These are phyloP conservation scores for Vimba vimba DNA, from an alignment of 2,113 vertebrate species.

Conservation along the genomic window DNA sequence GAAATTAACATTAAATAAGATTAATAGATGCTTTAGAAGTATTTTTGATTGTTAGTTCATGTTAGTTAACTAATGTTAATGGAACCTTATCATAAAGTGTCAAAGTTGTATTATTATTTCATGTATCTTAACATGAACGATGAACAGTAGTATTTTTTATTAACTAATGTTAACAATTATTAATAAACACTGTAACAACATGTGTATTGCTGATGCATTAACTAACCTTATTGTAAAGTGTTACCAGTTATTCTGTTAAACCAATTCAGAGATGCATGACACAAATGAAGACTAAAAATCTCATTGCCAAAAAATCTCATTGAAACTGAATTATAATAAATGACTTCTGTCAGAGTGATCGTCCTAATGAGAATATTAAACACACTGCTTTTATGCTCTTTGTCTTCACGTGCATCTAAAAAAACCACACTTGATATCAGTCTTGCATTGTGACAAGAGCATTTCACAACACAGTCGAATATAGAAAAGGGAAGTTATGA, in stretches of 20 bases:
- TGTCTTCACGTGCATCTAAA: not conserved
- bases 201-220: not conserved
- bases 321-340: not conserved
- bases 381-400: not conserved
- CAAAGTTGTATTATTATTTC: too few species aligned
- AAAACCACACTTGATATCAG: not conserved
- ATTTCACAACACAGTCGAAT: constrained; percentile 61
- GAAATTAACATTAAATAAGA: too few species aligned
- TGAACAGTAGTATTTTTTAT: not conserved
- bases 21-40: too few species aligned
- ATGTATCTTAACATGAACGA: too few species aligned
- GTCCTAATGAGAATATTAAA: not conserved
- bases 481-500: constrained; percentile 38
- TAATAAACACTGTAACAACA: too few species aligned
- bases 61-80: too few species aligned
- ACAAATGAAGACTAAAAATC: not conserved
- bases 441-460: not conserved
- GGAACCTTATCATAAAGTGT: too few species aligned
- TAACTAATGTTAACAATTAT: not conserved
- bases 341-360: too few species aligned
- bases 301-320: not conserved
- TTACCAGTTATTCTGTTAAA: not conserved
- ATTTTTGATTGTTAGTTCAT: too few species aligned
- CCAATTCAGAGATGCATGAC: not conserved
- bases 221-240: not conserved